A percentile compares a stretch with the other conserved stretches of the same genome.
These are phyloP conservation scores for Kryptolebias ocellatus DNA, from an alignment of 2,797 vertebrate species.

Conservation along the genomic window DNA sequence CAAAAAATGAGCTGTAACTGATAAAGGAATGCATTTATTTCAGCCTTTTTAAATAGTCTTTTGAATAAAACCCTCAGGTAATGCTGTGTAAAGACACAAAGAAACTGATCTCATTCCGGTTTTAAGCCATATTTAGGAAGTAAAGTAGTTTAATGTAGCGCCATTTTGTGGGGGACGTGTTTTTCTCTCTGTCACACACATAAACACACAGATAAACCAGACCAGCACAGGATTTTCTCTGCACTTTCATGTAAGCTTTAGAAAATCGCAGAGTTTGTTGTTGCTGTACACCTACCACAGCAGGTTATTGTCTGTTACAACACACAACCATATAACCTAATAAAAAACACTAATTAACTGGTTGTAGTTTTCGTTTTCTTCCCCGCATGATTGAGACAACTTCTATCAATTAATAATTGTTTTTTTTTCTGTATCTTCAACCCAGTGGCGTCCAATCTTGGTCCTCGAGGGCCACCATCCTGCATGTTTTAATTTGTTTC, in stretches of 20 bases:
- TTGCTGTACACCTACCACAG: too few relatives aligned
- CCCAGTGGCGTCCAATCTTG: too few relatives aligned
- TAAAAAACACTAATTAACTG: too few relatives aligned
- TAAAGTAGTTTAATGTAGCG: constrained; percentile 9
- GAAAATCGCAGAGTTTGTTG: too few relatives aligned
- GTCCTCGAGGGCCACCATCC: too few relatives aligned
- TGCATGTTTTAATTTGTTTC: too few relatives aligned
- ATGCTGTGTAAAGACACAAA: background rate
- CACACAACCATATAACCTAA: too few relatives aligned
- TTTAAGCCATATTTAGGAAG: background rate
- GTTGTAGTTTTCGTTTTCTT: too few relatives aligned
- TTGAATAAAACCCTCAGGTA: constrained; percentile 14
- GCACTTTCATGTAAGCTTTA: constrained; percentile 1
- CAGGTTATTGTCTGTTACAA: too few relatives aligned
- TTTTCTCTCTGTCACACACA: background rate
- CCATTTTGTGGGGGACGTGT: constrained; percentile 21
- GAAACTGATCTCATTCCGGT: background rate
- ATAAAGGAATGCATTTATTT: constrained; percentile 5
- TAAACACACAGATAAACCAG: background rate
- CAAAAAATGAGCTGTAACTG: background rate
- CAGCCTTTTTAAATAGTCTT: constrained; percentile 15
- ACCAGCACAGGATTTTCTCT: constrained; percentile 32
- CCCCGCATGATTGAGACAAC: too few relatives aligned
- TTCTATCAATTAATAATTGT: too few relatives aligned
- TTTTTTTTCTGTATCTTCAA: too few relatives aligned